Evolutionary conservation across 2,888 invertebrate genomes (phyloP).

Genomic region (Scaptomyza cyrtandrae): DNA sequence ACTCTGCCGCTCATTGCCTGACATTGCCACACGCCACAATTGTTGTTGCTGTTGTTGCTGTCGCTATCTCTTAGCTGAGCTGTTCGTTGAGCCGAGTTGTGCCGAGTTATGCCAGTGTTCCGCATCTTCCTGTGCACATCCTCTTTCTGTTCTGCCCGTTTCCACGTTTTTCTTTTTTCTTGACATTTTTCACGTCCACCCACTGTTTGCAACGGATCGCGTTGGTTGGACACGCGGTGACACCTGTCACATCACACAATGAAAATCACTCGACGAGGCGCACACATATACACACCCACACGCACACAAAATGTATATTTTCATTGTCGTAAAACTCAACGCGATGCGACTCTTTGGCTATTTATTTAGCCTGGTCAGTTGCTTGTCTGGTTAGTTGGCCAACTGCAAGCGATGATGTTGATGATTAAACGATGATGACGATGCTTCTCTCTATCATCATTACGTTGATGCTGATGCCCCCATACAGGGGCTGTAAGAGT

Average conservation of each 20-base stretch:
- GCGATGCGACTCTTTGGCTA: constrained; percentile 47
- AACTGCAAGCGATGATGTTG: constrained; percentile 17
- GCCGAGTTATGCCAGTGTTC: constrained; percentile 6
- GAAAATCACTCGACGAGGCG: constrained; percentile 71
- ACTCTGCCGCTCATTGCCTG: constrained; percentile 46
- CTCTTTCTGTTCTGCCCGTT: neutral
- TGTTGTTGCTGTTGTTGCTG: constrained; percentile 23
- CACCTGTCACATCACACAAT: constrained; percentile 81
- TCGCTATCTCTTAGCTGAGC: constrained; percentile 20
- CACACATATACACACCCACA: neutral
- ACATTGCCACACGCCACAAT: constrained; percentile 63
- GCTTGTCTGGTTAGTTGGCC: constrained; percentile 51
- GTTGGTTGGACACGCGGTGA: constrained; percentile 59
- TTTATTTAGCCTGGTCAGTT: constrained; percentile 60
- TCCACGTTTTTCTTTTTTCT: neutral
- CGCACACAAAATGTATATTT: constrained; percentile 46
- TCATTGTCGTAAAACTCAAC: constrained; percentile 44
- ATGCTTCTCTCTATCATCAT: neutral
- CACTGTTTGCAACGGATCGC: constrained; percentile 42
- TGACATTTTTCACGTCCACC: constrained; percentile 55
- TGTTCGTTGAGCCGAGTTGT: neutral
- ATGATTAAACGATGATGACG: constrained; percentile 11
- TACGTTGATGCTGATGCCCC: constrained; percentile 3
- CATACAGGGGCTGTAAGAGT: constrained; percentile 36
- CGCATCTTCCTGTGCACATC: constrained; percentile 18